Evolutionary conservation across 2,888 invertebrate species (phyloP), one percentile per base, ranked within the genome.

Genomic region (Cheilosia scutellata): DNA sequence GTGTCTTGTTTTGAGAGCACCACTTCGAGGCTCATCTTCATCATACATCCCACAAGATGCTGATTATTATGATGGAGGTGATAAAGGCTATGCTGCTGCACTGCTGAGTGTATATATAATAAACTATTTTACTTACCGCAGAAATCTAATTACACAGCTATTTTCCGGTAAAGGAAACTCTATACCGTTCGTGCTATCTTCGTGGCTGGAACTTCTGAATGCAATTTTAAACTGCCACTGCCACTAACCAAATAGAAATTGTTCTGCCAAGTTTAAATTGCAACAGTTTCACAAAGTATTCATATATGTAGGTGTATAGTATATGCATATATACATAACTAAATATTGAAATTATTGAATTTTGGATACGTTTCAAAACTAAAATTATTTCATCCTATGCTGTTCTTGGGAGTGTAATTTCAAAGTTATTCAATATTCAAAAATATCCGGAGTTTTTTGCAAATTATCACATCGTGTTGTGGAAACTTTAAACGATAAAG

Each of bases 61-160:
- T 49, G 31, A 49, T 11, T 13, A 25, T 37, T 20, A 20, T 25
- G 49, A 13, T 51, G 20, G 29, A 16, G 44, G 63, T n/a, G 44
- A 57, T 20, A 6, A 70, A 33, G 44, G 16, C n/a, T 13, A 29
- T 51, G n/a, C 31, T 40, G 49, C 44, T 40, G 20, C 60, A 72
- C 42, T 51, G 37, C 51, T 51, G 60, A 60, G 37, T 37, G 11
- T 27, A 71, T 47, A 16, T 51, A 72, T 72, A 63, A 53, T 66
- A 53, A 63, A 74, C 74, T 74, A 47, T 37, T 63, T 63, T 63
- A 62, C 33, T 55, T 31, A 42, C 74, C 63, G 44, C 63, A 74
- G 31, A 20, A 74, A 74, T 74, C 74, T 63, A 74, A 74, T 74
- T 74, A 63, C 63, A 44, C 53, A 63, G 62, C 33, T 63, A 74